These are phyloP conservation scores for Drosophila putrida DNA, from an alignment of 2,888 invertebrate genomes.

Conservation along the genomic window DNA sequence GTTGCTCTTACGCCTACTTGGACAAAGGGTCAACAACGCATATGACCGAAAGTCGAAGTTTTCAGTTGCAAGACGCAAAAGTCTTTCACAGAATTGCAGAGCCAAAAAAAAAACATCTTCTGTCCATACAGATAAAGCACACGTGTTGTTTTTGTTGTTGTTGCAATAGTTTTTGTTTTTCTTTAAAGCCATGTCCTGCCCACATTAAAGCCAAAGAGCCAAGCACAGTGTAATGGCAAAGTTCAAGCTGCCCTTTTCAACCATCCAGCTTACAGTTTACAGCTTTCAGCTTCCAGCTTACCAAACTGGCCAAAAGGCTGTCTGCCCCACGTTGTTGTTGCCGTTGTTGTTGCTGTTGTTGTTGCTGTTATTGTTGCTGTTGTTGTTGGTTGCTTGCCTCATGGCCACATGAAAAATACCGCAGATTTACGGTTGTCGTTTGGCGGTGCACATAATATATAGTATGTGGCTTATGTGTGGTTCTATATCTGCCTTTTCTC, in stretches of 20 bases:
- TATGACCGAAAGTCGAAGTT: conserved; percentile 10
- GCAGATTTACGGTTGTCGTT: conserved; percentile 81
- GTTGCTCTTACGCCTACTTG: conserved; percentile 57
- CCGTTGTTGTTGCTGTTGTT: conserved; percentile 14
- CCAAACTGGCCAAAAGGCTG: conserved; percentile 47
- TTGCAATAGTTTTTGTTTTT: conserved; percentile 18
- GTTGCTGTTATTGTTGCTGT: conserved; percentile 6
- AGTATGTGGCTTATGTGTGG: conserved; percentile 66
- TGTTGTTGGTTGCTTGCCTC: conserved; percentile 34
- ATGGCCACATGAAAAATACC: conserved; percentile 78
- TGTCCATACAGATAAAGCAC: conserved; percentile 28
- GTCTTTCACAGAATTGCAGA: conserved; percentile 2
- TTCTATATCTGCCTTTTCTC: conserved; percentile 5
- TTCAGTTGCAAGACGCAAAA: conserved; percentile 8
- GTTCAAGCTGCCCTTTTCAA: conserved; percentile 54
- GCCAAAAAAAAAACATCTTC: conserved; percentile 1
- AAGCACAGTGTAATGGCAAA: conserved; percentile 47
- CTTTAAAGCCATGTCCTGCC: conserved; percentile 50
- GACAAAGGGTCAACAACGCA: conserved; percentile 52
- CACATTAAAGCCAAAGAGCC: conserved; percentile 51
- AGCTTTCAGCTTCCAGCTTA: conserved; percentile 63
- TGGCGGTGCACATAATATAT: conserved; percentile 69
- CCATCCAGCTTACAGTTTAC: conserved; percentile 57
- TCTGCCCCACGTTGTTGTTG: conserved; percentile 34
- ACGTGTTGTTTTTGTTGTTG: conserved; percentile 11